Base-by-base conservation (phyloP, 2,797 vertebrate species). In the Pyrrhura leucotis region DNA sequence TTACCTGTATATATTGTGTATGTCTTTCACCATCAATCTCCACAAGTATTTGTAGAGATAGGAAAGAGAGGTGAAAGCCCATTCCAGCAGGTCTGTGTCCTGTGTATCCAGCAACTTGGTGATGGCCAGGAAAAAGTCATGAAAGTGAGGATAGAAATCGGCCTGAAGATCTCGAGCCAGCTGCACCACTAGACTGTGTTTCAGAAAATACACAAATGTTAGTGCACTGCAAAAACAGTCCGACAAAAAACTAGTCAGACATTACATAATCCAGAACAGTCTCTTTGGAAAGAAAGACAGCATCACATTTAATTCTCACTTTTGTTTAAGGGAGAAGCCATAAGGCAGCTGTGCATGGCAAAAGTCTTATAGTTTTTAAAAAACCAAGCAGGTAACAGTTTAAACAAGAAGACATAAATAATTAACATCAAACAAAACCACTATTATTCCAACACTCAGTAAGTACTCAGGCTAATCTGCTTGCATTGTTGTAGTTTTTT, bases 1-100 rank as follows among this genome's bases (percentile, higher is more conserved):
- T 97, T 96, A 99, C 99, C 98, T 98, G 98, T 99, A 99, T 95
- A 99, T 99, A 66, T 85, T 98, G 81, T 96, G 65, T 98, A 99
- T 99, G 94, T 99, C 99, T 95, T 99, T 99, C 77, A 99, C 99
- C 99, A 99, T 99, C 73, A 99, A 89, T 81, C 99, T 98, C 99
- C 99, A 99, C 54, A 99, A 98, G 89, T 99, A 99, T 95, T 99
- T 99, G 98, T 99, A 99, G n/a, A 99, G 98, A 95, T 99, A 99
- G 2, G 99, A 99, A 58, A 99, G 98, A 48, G 98, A 98, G 2
- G 99, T 99, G 97, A 99, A 99, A 50, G 98, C 98, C 99, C 99
- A 99, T 97, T 99, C 99, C 91, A 99, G 96, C 82, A 99, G 93
- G 66, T 99, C 99, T 1, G 99, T 99, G 97, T 99, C 98, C 96